Conservation (phyloP, 2,113 vertebrate species). For the Setophaga kirtlandii region DNA sequence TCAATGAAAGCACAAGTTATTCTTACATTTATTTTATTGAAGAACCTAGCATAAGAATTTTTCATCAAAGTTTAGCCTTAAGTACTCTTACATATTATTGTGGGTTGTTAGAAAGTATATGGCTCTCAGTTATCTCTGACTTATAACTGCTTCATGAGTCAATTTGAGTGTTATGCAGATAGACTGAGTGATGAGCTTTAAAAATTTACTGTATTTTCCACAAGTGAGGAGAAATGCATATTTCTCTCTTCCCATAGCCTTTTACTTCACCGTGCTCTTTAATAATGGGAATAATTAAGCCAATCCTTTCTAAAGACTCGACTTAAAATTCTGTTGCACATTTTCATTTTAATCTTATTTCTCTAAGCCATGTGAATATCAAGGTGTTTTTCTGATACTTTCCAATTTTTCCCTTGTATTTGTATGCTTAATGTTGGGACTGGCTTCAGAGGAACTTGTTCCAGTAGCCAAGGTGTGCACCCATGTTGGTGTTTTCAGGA, state of each 20-base stretch:
- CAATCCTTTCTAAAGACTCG: neutral
- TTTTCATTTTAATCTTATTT: conserved; percentile 9
- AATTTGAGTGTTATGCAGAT: neutral
- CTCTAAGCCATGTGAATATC: neutral
- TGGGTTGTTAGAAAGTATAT: conserved; percentile 45
- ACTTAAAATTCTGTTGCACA: neutral
- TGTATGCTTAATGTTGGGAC: neutral
- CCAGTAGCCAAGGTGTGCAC: neutral
- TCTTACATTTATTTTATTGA: conserved; percentile 57
- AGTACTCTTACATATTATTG: conserved; percentile 39
- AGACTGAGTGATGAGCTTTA: neutral
- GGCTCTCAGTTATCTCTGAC: conserved; percentile 13
- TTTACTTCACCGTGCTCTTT: neutral
- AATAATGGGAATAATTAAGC: conserved; percentile 1
- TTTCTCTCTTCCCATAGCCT: neutral
- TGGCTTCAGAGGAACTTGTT: neutral
- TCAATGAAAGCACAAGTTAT: conserved; percentile 65
- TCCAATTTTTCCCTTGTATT: neutral
- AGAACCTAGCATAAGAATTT: conserved; percentile 46
- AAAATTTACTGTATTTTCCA: neutral
- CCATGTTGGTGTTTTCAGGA: neutral
- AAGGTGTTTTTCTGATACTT: neutral
- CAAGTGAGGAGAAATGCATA: neutral
- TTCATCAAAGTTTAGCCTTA: conserved; percentile 42
- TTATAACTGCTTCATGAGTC: neutral